phyloP scores from a whole-genome alignment of 2,888 invertebrate species.

The Metellina segmentata region DNA sequence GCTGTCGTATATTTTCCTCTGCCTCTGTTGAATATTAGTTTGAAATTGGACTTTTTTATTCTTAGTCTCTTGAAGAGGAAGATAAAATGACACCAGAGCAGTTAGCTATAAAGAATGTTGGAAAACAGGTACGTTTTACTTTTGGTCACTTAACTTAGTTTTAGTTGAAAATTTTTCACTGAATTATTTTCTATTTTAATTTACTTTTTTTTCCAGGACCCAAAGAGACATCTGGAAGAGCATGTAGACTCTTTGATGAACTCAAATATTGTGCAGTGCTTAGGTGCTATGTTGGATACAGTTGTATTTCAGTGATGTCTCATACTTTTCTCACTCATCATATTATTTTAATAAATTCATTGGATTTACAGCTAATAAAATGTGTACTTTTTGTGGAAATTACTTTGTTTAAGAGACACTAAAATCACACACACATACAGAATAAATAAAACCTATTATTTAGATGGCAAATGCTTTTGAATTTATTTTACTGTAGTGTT shows the following conservation, averaged over 20 bases:
- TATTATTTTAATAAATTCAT: conserved; percentile 72
- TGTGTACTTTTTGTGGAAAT: conserved; percentile 18
- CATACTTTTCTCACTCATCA: conserved; percentile 23
- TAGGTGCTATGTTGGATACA: conserved; percentile 97
- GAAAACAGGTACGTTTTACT: conserved; percentile 84
- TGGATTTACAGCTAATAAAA: conserved; percentile 49
- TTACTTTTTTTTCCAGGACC: conserved; percentile 86
- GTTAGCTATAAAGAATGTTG: conserved; percentile 99
- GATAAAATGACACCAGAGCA: conserved; percentile 99
- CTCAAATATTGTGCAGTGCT: conserved; percentile 97
- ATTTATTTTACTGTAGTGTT: too few species aligned
- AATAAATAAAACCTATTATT: too few species aligned
- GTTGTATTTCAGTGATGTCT: conserved; percentile 91
- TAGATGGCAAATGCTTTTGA: too few species aligned
- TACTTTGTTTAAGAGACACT: not conserved
- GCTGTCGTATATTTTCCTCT: not conserved
- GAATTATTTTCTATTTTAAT: not conserved
- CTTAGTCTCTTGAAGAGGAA: conserved; percentile 95
- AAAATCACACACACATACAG: too few species aligned
- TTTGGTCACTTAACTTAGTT: not conserved
- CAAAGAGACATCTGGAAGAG: conserved; percentile 99
- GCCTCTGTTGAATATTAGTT: not conserved
- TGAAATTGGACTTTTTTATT: conserved; percentile 44
- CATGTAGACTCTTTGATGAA: conserved; percentile 98
- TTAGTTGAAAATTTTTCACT: not conserved